Base-by-base conservation (phyloP, 2,113 vertebrate genomes). In the Columba livia region DNA sequence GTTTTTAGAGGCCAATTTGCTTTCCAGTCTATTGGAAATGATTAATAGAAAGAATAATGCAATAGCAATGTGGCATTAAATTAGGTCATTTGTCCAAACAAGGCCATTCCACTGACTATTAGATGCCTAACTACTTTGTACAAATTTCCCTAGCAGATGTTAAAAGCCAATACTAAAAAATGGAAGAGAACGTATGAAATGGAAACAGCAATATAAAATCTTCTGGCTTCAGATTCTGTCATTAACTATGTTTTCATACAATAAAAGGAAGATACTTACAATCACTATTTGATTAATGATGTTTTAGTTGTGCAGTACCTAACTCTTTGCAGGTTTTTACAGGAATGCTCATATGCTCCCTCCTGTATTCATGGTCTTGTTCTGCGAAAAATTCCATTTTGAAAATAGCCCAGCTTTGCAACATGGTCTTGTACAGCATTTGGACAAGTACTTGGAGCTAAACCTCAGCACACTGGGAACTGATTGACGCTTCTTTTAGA, bases 1-100 rank as follows among this genome's bases (percentile, higher is more conserved):
- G 38, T 21, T 91, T 91, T 96, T 40, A 91, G 64, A 88, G 58
- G 64, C 74, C 71, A 85, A 71, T 88, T 90, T 94, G 18, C 28
- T 86, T 90, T 86, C 12, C 38, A 80, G 5, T 88, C 38, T 69
- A 36, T 80, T 90, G 42, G 54, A 90, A 91, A 94, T 64, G 4
- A 90, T 83, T 93, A 77, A 88, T 38, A 95, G 60, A 94, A 89
- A 77, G 31, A 77, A 70, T 50, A 88, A 60, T 23, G 34, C n/a
- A 64, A 53, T 60, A 71, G 25, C 12, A 77, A 29, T 18, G 61
- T 85, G 58, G 21, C 71, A 94, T 93, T 90, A 88, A 83, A 93
- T 83, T 77, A 74, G 24, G 26, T 10, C 34, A 74, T 91, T 90
- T 90, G 60, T 83, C 85, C 75, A 93, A 88, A 85, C 17, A 74